Percentiles rank a stretch among this genome's conserved stretches.
These are phyloP conservation scores for Drosophila littoralis DNA, from an alignment of 1,140 invertebrate genomes.

Conservation along the genomic window DNA sequence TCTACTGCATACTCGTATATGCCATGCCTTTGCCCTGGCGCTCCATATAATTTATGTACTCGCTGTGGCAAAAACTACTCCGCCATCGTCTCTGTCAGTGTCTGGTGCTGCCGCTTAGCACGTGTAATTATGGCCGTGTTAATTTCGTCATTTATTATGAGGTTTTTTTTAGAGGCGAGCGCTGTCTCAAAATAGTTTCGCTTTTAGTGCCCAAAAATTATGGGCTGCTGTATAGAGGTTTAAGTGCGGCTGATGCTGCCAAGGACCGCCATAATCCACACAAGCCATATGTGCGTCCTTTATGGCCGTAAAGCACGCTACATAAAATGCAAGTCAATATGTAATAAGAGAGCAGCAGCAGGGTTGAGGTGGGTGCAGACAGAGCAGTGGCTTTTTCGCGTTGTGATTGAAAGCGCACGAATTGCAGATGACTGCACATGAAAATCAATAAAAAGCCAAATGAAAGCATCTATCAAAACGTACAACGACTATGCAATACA, in stretches of 20 bases:
- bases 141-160: slow-evolving; percentile 81
- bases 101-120: slow-evolving; percentile 12
- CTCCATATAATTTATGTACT: slow-evolving; percentile 63
- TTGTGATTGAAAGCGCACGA: slow-evolving; percentile 32
- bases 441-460: slow-evolving; percentile 41
- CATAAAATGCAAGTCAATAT: slow-evolving; percentile 71
- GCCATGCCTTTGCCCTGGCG: slow-evolving; percentile 16
- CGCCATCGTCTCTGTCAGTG: slow-evolving; percentile 1
- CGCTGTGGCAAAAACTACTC: slow-evolving; percentile 34
- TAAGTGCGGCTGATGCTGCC: slow-evolving; percentile 47
- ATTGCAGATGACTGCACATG: slow-evolving; percentile 44
- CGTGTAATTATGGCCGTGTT: slow-evolving; percentile 75
- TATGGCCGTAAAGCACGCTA: slow-evolving; percentile 65
- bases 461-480: slow-evolving; percentile 5
- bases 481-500: slow-evolving; percentile 1
- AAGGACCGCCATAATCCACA: slow-evolving; percentile 43
- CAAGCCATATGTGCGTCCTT: slow-evolving; percentile 60
- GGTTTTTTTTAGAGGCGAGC: slow-evolving; percentile 23
- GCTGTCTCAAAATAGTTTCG: slow-evolving; percentile 66
- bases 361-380: background rate
- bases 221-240: slow-evolving; percentile 45
- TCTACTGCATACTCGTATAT: slow-evolving; percentile 32
- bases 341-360: slow-evolving; percentile 11
- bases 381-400: slow-evolving; percentile 22
- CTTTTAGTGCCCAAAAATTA: slow-evolving; percentile 75